These are phyloP conservation scores for Falcunculus frontatus DNA, from an alignment of 2,113 vertebrate genomes.

Conservation along the genomic window DNA sequence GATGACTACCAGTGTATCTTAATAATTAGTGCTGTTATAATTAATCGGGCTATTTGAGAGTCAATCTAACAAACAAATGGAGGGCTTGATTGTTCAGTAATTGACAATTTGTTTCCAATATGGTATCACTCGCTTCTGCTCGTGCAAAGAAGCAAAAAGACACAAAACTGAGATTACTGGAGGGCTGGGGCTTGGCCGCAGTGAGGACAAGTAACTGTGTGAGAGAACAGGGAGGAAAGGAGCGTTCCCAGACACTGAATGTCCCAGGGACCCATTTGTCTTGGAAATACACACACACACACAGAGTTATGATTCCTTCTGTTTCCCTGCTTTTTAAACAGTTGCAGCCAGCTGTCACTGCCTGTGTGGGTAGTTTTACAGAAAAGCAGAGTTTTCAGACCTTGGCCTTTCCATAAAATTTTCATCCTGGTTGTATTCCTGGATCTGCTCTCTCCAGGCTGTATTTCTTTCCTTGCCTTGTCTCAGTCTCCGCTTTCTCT, in stretches of 20 bases:
- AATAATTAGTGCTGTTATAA: constrained; percentile 72
- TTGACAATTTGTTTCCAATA: constrained; percentile 63
- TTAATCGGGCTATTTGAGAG: constrained; percentile 71
- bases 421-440: background rate
- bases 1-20: constrained; percentile 70
- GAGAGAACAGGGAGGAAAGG: background rate
- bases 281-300: background rate
- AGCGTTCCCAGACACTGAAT: background rate
- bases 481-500: background rate
- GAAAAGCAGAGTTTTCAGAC: background rate
- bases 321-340: background rate
- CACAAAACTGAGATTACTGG: background rate
- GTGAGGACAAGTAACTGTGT: background rate
- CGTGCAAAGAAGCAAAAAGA: background rate
- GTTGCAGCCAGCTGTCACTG: constrained; percentile 39
- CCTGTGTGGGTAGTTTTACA: background rate
- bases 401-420: background rate
- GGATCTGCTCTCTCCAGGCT: background rate
- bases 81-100: constrained; percentile 65
- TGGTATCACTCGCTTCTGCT: background rate
- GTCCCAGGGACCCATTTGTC: constrained; percentile 17
- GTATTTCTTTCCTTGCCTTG: background rate
- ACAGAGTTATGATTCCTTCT: background rate
- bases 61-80: constrained; percentile 70
- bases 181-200: background rate